These are phyloP conservation scores for Cyprinodon diabolis DNA, from an alignment of 2,797 vertebrate genomes.

Conservation along the genomic window DNA sequence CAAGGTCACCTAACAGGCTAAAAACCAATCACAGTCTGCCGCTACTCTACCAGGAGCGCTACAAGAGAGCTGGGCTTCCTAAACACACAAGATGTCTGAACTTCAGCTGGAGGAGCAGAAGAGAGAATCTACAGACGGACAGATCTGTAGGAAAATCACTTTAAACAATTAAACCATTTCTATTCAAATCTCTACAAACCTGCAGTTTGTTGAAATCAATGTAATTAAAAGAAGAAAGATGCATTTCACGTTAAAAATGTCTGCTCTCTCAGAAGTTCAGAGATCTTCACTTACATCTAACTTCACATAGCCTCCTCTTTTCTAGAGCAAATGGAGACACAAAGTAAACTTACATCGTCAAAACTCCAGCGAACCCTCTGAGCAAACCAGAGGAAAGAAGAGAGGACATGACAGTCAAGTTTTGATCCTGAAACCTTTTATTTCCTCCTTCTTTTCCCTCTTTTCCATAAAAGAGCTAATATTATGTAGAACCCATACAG, in stretches of 20 bases:
- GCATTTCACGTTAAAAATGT: neutral
- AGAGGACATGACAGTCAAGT: constrained; percentile 11
- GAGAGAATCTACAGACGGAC: neutral
- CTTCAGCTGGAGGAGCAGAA: neutral
- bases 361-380: constrained; percentile 80
- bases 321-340: neutral
- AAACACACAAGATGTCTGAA: constrained; percentile 9
- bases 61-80: neutral
- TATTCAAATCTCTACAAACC: no score
- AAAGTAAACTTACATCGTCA: constrained; percentile 78
- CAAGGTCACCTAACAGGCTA: constrained; percentile 43
- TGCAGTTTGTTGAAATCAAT: neutral
- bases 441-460: neutral
- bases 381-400: constrained; percentile 21
- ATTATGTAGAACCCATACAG: neutral
- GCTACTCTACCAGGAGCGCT: constrained; percentile 12
- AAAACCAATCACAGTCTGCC: constrained; percentile 3
- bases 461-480: neutral
- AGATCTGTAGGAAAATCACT: neutral
- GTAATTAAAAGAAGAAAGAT: neutral
- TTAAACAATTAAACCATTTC: no score
- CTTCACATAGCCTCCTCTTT: constrained; percentile 2
- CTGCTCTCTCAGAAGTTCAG: neutral
- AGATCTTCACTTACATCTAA: neutral
- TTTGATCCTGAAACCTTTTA: neutral